A percentile compares a stretch with the other conserved stretches of the same genome.
These are phyloP conservation scores for Pachyseris speciosa DNA, from an alignment of 64 coral and sea anemone species.

Conservation along the genomic window DNA sequence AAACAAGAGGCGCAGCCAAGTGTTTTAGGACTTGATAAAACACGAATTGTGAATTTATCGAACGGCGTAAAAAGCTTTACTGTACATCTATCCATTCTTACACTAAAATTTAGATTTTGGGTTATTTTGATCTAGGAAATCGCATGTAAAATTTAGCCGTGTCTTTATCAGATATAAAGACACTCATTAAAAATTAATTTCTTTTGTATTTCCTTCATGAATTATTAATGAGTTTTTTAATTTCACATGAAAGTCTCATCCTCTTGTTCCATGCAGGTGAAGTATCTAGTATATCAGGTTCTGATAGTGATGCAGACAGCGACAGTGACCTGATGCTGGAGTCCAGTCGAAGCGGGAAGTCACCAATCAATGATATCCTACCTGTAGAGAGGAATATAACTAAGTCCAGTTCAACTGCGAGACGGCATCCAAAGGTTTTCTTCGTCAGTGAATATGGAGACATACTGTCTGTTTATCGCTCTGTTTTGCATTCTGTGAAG, in stretches of 20 bases:
- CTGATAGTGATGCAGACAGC: conserved; percentile 65
- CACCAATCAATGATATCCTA: not conserved
- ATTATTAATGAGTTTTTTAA: too few species aligned
- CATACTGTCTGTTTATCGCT: conserved; percentile 79
- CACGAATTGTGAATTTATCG: too few species aligned
- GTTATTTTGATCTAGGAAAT: too few species aligned
- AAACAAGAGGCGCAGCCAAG: too few species aligned
- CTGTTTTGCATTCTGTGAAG: conserved; percentile 79
- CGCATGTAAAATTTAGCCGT: too few species aligned
- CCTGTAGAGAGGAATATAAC: not conserved
- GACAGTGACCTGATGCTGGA: conserved; percentile 28
- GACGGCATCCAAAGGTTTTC: conserved; percentile 84
- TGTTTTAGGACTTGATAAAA: too few species aligned
- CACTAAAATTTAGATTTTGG: too few species aligned
- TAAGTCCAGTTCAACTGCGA: not conserved
- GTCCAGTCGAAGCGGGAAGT: not conserved
- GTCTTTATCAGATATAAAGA: too few species aligned
- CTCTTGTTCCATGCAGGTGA: conserved; percentile 31
- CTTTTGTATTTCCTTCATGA: too few species aligned
- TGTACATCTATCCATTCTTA: too few species aligned
- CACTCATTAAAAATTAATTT: too few species aligned
- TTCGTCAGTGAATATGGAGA: conserved; percentile 71
- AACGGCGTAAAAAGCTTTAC: too few species aligned
- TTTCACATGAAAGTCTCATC: not conserved
- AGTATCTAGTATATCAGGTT: conserved; percentile 86